Conservation (phyloP, 2,113 vertebrate genomes). For the Perca flavescens region DNA sequence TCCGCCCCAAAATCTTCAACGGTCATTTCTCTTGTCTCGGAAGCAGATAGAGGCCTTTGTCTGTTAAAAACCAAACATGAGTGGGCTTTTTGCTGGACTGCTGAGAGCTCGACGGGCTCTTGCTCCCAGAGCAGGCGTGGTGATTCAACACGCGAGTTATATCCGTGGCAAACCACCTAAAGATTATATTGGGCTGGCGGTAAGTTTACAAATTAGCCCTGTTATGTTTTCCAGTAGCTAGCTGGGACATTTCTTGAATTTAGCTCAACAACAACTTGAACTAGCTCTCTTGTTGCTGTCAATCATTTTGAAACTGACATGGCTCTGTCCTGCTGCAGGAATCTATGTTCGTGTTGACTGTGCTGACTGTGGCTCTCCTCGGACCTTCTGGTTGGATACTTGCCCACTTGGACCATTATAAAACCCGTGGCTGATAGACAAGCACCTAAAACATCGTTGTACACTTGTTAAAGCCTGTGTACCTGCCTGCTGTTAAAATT, state of each 20-base stretch:
- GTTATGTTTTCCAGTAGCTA: too few species aligned
- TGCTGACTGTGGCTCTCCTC: constrained; percentile 39
- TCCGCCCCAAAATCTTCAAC: fast-evolving
- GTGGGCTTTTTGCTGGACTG: constrained; percentile 1
- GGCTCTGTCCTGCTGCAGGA: constrained; percentile 42
- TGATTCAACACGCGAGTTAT: constrained; percentile 37
- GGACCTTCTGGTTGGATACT: constrained; percentile 73
- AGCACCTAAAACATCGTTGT: background rate
- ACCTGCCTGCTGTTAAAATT: background rate
- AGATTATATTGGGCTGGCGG: constrained; percentile 5
- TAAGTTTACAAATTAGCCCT: constrained; percentile 13
- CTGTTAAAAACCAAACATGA: background rate
- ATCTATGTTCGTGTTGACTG: constrained; percentile 45
- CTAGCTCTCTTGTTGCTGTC: background rate
- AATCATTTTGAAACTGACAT: background rate
- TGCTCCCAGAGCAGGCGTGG: background rate
- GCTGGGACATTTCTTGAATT: background rate
- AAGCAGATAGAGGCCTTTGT: background rate
- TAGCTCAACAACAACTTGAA: too few species aligned
- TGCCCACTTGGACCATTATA: constrained; percentile 49
- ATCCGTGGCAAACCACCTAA: constrained; percentile 44
- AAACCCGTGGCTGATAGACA: constrained; percentile 31
- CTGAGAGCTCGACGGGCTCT: background rate
- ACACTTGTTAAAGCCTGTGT: background rate
- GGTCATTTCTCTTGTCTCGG: background rate